Evolutionary conservation across 2,797 vertebrate genomes (phyloP).

Genomic region (Psittacula derbiana): DNA sequence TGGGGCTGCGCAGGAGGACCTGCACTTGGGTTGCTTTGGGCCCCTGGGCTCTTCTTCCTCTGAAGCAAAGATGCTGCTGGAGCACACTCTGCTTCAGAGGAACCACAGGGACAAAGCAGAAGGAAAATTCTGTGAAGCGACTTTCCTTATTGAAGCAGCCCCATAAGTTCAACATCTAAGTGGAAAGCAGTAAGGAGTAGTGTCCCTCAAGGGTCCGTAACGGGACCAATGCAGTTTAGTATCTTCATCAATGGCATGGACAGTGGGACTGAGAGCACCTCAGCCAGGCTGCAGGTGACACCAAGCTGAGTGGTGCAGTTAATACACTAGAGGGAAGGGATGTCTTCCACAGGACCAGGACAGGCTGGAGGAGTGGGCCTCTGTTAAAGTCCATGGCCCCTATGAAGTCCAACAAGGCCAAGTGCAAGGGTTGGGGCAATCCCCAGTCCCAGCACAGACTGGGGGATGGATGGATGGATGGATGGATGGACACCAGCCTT

Average conservation of each 20-base stretch:
- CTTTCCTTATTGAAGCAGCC: not conserved
- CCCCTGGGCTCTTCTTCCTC: not conserved
- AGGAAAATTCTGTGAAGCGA: not conserved
- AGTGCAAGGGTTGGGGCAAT: not conserved
- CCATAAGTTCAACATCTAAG: not conserved
- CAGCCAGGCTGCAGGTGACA: not conserved
- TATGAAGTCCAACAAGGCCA: not conserved
- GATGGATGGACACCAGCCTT: not conserved
- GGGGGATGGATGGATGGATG: not conserved
- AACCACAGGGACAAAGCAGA: not conserved
- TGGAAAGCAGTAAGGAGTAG: not conserved
- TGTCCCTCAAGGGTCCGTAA: not conserved
- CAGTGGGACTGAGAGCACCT: not conserved
- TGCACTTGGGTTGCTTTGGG: not conserved
- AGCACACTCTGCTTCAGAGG: not conserved
- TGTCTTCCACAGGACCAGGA: not conserved
- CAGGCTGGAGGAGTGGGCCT: not conserved
- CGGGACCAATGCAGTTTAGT: not conserved
- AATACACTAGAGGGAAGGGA: not conserved
- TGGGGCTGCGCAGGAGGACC: not conserved
- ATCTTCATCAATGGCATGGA: not conserved
- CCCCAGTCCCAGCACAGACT: not conserved
- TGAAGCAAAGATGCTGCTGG: not conserved
- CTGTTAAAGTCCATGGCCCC: not conserved
- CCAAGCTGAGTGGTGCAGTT: not conserved